A percentile compares a stretch with the other conserved stretches of the same genome.
Evolutionary conservation across 2,113 vertebrate species (phyloP).

Genomic region (Mustelus asterias): DNA sequence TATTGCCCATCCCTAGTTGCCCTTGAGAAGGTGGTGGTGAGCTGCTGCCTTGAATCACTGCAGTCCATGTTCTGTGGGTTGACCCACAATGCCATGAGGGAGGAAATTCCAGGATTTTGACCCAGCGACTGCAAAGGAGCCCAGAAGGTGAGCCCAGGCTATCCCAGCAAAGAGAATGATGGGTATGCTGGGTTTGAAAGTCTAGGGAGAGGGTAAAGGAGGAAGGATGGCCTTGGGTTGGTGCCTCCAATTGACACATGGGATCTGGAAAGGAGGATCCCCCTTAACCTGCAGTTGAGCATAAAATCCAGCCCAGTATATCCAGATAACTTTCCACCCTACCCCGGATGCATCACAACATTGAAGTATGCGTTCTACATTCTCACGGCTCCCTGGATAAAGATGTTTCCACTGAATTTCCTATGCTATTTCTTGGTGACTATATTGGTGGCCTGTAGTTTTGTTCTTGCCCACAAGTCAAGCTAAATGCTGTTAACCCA

Average conservation of each 20-base stretch:
- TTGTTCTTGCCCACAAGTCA: not conserved
- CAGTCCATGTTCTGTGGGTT: too few species aligned
- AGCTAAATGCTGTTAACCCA: not conserved
- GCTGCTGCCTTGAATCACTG: too few species aligned
- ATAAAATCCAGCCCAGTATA: too few species aligned
- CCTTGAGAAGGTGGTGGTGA: too few species aligned
- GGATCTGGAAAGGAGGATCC: not conserved
- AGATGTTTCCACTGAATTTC: not conserved
- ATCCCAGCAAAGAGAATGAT: not conserved
- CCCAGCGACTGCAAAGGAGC: too few species aligned
- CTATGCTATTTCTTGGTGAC: not conserved
- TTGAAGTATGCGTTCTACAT: not conserved
- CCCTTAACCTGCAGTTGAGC: too few species aligned
- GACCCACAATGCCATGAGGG: too few species aligned
- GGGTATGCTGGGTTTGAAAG: not conserved
- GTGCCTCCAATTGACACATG: not conserved
- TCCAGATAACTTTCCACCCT: too few species aligned
- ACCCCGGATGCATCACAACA: too few species aligned
- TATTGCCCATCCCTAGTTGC: too few species aligned
- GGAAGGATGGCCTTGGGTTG: not conserved
- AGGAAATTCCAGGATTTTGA: too few species aligned
- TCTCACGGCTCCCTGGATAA: not conserved
- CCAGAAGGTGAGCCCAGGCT: not conserved
- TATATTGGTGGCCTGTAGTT: not conserved
- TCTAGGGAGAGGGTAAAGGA: not conserved